phyloP scores from a whole-genome alignment of 2,888 invertebrate genomes.

The Caenorhabditis becei region DNA sequence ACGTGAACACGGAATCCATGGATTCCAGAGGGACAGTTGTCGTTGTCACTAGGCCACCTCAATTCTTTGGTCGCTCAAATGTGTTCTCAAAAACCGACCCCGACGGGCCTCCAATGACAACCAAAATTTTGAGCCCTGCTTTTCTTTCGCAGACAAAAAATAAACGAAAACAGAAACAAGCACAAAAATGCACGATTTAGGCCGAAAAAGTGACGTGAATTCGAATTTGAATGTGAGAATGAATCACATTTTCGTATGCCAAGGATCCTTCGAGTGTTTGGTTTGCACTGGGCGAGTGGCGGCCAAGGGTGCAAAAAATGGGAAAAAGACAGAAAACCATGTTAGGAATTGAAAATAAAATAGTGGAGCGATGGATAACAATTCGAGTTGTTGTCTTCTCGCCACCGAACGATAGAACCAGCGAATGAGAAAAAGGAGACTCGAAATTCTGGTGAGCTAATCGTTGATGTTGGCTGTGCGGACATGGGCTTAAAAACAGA shows the following conservation, averaged over 20 bases:
- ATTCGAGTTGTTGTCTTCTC: slow-evolving; percentile 30
- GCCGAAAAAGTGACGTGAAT: slow-evolving; percentile 47
- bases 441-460: slow-evolving; percentile 12
- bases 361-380: slow-evolving; percentile 29
- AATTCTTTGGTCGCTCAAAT: neutral
- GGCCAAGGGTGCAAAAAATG: slow-evolving; percentile 1
- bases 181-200: slow-evolving; percentile 4
- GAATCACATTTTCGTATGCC: slow-evolving; percentile 24
- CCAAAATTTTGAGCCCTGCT: slow-evolving; percentile 27
- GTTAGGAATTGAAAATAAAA: slow-evolving; percentile 15
- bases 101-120: slow-evolving; percentile 15
- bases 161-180: neutral
- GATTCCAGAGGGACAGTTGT: slow-evolving; percentile 42
- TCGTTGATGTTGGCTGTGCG: slow-evolving; percentile 12
- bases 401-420: slow-evolving; percentile 1
- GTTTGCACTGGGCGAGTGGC: slow-evolving; percentile 28
- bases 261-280: slow-evolving; percentile 45
- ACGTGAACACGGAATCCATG: slow-evolving; percentile 36
- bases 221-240: slow-evolving; percentile 25
- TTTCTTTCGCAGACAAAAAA: neutral
- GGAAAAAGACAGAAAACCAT: slow-evolving; percentile 22
- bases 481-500: slow-evolving; percentile 8
- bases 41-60: slow-evolving; percentile 15
- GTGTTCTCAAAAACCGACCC: slow-evolving; percentile 20
- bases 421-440: slow-evolving; percentile 6